Evolutionary conservation across 2,113 vertebrate species (phyloP), one percentile per base, ranked within the genome.

Genomic region (Glareola pratincola): DNA sequence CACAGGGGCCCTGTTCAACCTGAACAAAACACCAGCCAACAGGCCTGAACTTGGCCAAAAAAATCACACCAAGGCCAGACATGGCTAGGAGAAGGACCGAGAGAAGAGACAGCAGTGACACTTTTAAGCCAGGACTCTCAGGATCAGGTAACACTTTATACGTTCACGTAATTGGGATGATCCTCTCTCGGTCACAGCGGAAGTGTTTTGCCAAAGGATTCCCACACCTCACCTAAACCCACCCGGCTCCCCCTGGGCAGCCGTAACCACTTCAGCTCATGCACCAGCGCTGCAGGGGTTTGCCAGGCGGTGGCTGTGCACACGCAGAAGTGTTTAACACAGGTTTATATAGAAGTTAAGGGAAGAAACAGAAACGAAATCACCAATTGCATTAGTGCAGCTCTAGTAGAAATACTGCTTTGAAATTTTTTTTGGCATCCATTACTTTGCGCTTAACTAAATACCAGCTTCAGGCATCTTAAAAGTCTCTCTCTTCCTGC

Each of bases 181-280:
- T 23, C n/a, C 53, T 39, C 45, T 14, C 79, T 41, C 10, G 41
- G 41, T 54, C 78, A 14, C 36, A 79, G 12, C 23, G 8, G 39
- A 30, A 22, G 23, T 2, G 10, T 23, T 1, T n/a, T n/a, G 56
- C 76, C 73, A 32, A 34, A 54, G 51, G 37, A 39, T 80, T 78
- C 41, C 77, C 66, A 64, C 82, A 45, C 8, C 12, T 60, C 68
- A 10, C 51, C n/a, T 51, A 21, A 39, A 11, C n/a, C 24, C 81
- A 53, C 81, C 69, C 9, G 64, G 59, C 73, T 82, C 45, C 63
- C 80, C 34, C 30, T 3, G 36, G 71, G 81, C 73, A 88, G 37
- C 68, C 14, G 2, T 1, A 6, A 22, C 45, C 1, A 7, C 19
- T 22, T 7, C 5, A 74, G 63, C 6, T 16, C 21, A 1, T 2